Percentiles rank a stretch among this genome's conserved stretches.
phyloP scores from a whole-genome alignment of 1,140 invertebrate genomes.

The Heliconius himera region DNA sequence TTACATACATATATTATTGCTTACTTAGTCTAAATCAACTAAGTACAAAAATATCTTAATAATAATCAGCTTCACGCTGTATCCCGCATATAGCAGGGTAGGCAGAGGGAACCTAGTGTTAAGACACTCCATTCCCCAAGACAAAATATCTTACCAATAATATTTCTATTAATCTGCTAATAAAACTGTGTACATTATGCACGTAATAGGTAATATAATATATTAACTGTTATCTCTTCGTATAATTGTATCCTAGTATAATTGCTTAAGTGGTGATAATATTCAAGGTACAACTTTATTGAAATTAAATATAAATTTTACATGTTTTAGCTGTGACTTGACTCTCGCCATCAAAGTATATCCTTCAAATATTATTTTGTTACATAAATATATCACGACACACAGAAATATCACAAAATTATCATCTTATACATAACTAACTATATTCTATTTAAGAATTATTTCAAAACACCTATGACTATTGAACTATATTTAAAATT shows the following conservation, averaged over 20 bases:
- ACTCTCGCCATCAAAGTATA: no score
- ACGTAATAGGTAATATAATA: not conserved
- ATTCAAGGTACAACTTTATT: no score
- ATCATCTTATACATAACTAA: slow-evolving; percentile 16
- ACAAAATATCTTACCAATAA: not conserved
- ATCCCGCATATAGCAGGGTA: no score
- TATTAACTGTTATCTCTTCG: not conserved
- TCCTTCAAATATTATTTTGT: slow-evolving; percentile 2
- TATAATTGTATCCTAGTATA: no score
- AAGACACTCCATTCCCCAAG: no score
- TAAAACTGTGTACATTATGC: not conserved
- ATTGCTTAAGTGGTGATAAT: not conserved
- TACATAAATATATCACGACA: slow-evolving; percentile 51
- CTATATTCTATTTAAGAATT: not conserved
- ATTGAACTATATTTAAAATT: slow-evolving; percentile 8
- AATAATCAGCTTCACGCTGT: no score
- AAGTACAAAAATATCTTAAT: not conserved
- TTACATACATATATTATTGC: not conserved
- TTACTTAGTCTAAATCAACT: not conserved
- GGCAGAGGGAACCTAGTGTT: no score
- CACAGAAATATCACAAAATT: slow-evolving; percentile 55
- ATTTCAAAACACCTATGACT: not conserved
- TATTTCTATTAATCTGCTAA: not conserved
- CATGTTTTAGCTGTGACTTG: no score
- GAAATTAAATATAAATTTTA: no score